Evolutionary conservation across 2,113 vertebrate genomes (phyloP), one percentile per base, ranked within the genome.

Genomic region (Oryzias curvinotus): DNA sequence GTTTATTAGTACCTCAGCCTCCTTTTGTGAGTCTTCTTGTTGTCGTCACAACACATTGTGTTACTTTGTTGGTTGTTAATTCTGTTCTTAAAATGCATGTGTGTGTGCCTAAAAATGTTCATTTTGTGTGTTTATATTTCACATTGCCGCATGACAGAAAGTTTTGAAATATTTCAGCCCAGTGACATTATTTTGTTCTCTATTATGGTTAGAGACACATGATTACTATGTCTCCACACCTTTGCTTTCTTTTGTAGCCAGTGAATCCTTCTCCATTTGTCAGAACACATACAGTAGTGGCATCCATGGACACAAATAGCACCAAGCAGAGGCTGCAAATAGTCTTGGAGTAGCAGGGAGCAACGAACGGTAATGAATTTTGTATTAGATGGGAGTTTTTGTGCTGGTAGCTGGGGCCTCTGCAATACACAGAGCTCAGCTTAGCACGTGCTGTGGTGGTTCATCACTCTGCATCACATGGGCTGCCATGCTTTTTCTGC

Each of bases 291-390:
- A 23, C 21, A 23, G 21, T 23, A 48, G n/a, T 52, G 65, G 7
- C 7, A 28, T 57, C 50, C 26, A 21, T 44, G 60, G 46, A 52
- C 25, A 36, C 52, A 55, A 52, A 57, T 42, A 26, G 43, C 30
- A 12, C 17, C 14, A 19, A 49, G 42, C 36, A 58, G 13, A 17
- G 43, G 48, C 54, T 44, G 59, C 10, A 36, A 62, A 21, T 44
- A 51, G 10, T 70, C 15, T 43, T n/a, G 23, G 13, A 46, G 28
- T 30, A 19, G n/a, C 36, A 30, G n/a, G 21, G 48, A 65, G 55
- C 23, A 58, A 28, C 14, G 46, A 52, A 64, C 50, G 18, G 45
- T 48, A 48, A 58, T 57, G 25, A 44, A 67, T 52, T 52, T 58
- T 67, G 55, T n/a, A 46, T 47, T 58, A 63, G 46, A 51, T 30